These are phyloP conservation scores for Etia nguti DNA, from an alignment of 2,113 vertebrate genomes.

Conservation along the genomic window DNA sequence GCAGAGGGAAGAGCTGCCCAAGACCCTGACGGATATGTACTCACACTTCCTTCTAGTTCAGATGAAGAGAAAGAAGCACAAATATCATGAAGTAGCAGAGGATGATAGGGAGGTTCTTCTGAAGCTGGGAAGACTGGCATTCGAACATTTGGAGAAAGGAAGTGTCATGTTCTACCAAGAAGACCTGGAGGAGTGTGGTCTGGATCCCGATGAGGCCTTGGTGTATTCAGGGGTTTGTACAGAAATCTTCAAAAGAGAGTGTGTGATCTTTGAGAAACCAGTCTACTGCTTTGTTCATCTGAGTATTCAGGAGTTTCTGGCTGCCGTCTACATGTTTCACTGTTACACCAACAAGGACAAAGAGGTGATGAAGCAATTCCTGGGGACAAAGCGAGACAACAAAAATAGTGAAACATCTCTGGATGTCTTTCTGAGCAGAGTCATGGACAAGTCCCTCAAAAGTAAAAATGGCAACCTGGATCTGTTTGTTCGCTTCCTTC, in stretches of 20 bases:
- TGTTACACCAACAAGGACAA: background rate
- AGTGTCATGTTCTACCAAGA: constrained; percentile 35
- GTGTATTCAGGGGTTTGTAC: constrained; percentile 17
- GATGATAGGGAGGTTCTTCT: background rate
- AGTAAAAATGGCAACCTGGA: background rate
- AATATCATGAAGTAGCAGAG: background rate
- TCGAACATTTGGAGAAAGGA: constrained; percentile 8
- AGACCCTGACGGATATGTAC: constrained; percentile 24
- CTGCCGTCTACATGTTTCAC: background rate
- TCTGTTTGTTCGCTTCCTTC: background rate
- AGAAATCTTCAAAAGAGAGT: constrained; percentile 16
- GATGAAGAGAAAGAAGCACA: constrained; percentile 3
- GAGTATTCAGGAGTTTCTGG: constrained; percentile 38
- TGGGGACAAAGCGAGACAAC: background rate
- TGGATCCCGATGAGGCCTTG: constrained; percentile 4
- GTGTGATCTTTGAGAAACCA: background rate
- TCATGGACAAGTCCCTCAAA: background rate
- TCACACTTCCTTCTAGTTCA: constrained; percentile 22
- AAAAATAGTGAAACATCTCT: background rate
- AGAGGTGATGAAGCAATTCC: background rate
- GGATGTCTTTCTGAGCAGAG: background rate
- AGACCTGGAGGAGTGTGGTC: constrained; percentile 27
- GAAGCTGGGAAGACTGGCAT: constrained; percentile 25
- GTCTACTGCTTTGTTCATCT: constrained; percentile 45
- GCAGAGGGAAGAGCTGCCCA: background rate